phyloP scores from a whole-genome alignment of 2,797 vertebrate genomes.

The Cynopterus sphinx region DNA sequence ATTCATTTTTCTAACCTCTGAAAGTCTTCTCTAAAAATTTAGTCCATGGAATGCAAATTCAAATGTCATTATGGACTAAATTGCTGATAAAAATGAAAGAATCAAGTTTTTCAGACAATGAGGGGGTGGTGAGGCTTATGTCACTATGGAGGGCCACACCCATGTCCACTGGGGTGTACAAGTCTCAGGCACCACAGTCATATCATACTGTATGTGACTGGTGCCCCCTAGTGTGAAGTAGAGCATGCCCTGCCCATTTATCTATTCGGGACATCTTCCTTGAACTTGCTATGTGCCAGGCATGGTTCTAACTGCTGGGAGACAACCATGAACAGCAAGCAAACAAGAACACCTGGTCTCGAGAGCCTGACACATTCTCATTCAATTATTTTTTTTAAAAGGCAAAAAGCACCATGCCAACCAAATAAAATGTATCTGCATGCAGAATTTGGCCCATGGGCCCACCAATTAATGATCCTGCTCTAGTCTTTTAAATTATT shows the following conservation, averaged over 20 bases:
- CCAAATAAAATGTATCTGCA: background rate
- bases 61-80: background rate
- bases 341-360: background rate
- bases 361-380: background rate
- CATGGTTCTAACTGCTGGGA: background rate
- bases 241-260: background rate
- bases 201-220: slow-evolving; percentile 22
- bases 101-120: background rate
- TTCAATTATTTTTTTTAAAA: slow-evolving; percentile 10
- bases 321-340: background rate
- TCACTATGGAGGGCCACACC: background rate
- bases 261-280: background rate
- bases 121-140: background rate
- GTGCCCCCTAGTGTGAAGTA: slow-evolving; percentile 63
- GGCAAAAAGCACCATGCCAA: background rate
- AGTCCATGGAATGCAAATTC: background rate
- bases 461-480: background rate
- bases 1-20: slow-evolving; percentile 20
- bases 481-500: slow-evolving; percentile 39
- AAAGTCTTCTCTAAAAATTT: slow-evolving; percentile 9
- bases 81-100: background rate
- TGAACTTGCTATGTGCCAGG: background rate
- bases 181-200: background rate
- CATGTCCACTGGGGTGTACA: background rate
- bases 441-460: background rate